Evolutionary conservation across 2,888 invertebrate genomes (phyloP).

Genomic region (Orthosia incerta): DNA sequence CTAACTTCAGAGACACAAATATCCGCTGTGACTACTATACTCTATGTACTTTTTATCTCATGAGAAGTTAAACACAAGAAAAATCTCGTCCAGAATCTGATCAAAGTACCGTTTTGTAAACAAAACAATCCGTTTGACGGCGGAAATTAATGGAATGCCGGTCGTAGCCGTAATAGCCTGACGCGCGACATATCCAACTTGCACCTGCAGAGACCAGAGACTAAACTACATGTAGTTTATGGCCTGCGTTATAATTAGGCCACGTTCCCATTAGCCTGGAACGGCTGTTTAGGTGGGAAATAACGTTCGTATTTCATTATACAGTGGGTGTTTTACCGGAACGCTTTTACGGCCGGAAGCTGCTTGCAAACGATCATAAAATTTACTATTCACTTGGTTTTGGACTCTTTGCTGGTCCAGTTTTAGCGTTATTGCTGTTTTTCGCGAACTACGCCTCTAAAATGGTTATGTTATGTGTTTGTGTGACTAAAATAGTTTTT

Average conservation of each 20-base stretch:
- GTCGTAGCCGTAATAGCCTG: constrained; percentile 1
- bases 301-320: constrained; percentile 30
- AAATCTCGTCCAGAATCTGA: background rate
- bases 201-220: constrained; percentile 34
- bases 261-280: constrained; percentile 50
- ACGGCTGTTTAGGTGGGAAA: constrained; percentile 50
- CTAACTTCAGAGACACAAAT: no score
- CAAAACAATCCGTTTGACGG: constrained; percentile 17
- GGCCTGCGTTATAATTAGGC: constrained; percentile 53
- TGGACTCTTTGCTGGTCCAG: constrained; percentile 21
- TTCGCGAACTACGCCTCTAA: constrained; percentile 10
- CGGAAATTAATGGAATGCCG: constrained; percentile 24
- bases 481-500: no score
- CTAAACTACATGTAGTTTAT: constrained; percentile 26
- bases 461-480: background rate
- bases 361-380: constrained; percentile 48
- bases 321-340: constrained; percentile 45
- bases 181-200: constrained; percentile 35
- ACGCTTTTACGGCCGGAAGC: constrained; percentile 52
- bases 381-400: constrained; percentile 42
- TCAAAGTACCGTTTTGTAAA: background rate
- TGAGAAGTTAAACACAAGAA: background rate
- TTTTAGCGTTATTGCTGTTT: constrained; percentile 36
- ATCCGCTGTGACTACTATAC: no score
- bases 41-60: background rate